Evolutionary conservation across 2,113 vertebrate genomes (phyloP), one percentile per base, ranked within the genome.

Genomic region (Ammodytes dubius): DNA sequence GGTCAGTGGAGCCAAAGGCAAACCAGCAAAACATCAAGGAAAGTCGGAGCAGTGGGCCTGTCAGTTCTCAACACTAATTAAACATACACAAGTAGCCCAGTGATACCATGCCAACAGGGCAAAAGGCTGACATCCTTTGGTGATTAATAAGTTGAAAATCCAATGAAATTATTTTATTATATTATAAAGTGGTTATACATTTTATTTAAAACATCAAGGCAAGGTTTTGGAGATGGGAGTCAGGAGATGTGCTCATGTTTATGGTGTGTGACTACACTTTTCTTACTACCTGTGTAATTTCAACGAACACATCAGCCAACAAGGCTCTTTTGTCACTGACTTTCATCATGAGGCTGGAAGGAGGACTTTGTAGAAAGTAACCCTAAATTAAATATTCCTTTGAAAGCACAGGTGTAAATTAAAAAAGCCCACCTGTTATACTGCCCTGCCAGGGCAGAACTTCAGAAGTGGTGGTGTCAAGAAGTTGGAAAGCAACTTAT

Each of bases 1-100:
- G 95, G 94, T 95, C 95, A 95, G 94, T 74, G 90, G 84, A 90
- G 93, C 94, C 94, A 94, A 93, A 93, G 93, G 94, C 95, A 93
- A 27, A 93, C 78, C 91, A 74, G 90, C 87, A 84, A 27, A 94
- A 95, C 94, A 95, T 96, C 93, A 96, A 95, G 93, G 90, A 94
- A 27, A 91, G 85, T 91, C 79, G 85, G 87, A 92, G 92, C 88
- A 85, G 89, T 58, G 83, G 86, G 90, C 83, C 89, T 93, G 91
- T 94, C 93, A 91, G 90, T 91, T 93, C 90, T 93, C 91, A 93
- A 89, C 92, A 89, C 92, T 92, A 95, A 95, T 95, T 95, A 95
- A 95, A 95, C 92, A 92, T 87, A 94, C 90, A 94, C 77, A 85
- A 89, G 87, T 86, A 85, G 43, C 67, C 77, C 79, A 90, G 82